A percentile compares a stretch with the other conserved stretches of the same genome.
phyloP scores from a whole-genome alignment of 2,113 vertebrate species.

The Scatophagus argus region DNA sequence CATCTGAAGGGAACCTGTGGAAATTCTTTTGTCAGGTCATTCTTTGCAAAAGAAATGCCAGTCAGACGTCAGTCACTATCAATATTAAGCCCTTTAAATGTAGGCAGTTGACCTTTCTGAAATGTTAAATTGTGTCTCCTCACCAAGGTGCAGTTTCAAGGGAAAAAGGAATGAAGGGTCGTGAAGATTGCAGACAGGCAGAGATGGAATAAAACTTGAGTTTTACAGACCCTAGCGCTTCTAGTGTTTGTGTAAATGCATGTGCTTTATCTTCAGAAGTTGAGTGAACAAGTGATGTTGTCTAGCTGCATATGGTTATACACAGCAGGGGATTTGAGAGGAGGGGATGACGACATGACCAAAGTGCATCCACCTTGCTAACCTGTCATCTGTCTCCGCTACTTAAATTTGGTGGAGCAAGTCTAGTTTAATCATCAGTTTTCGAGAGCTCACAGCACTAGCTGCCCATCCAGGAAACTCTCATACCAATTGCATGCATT shows the following conservation, averaged over 20 bases:
- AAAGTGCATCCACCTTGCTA: no score
- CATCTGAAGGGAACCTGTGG: constrained; percentile 19
- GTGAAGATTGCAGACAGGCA: constrained; percentile 44
- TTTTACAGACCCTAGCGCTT: background rate
- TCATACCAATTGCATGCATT: no score
- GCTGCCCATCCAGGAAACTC: no score
- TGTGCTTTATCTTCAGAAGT: background rate
- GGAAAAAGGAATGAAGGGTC: constrained; percentile 68
- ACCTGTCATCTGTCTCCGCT: no score
- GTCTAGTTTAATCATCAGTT: no score
- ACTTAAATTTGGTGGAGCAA: no score
- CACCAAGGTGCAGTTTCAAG: constrained; percentile 46
- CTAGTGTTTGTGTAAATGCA: background rate
- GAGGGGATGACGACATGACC: no score
- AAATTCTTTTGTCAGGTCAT: constrained; percentile 52
- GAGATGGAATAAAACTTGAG: constrained; percentile 25
- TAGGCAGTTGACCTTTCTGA: constrained; percentile 80
- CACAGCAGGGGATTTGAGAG: no score
- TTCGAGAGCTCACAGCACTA: no score
- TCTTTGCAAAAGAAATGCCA: constrained; percentile 78
- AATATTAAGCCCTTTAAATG: constrained; percentile 79
- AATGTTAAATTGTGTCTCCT: constrained; percentile 79
- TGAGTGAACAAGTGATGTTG: background rate
- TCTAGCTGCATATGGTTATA: background rate
- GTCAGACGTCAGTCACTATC: constrained; percentile 74